Percentiles rank a stretch among this genome's conserved stretches.
Evolutionary conservation across 2,113 vertebrate genomes (phyloP).

Genomic region (Dermatemys mawii): DNA sequence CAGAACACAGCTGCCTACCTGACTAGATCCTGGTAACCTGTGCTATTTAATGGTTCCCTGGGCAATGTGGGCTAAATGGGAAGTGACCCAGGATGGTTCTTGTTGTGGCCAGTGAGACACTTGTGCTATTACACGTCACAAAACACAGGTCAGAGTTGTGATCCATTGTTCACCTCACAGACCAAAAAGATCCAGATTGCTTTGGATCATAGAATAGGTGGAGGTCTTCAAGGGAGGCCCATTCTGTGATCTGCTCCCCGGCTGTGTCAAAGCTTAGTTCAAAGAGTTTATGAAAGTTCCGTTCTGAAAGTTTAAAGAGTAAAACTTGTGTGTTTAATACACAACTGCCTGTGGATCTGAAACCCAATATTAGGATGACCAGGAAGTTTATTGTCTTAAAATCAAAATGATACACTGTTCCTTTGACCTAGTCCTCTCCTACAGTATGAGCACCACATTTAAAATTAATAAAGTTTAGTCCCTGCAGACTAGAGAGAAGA

Average conservation of each 20-base stretch:
- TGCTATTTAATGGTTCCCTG: not conserved
- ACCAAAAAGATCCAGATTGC: too few relatives aligned
- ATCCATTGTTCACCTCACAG: too few relatives aligned
- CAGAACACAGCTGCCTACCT: not conserved
- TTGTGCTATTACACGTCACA: too few relatives aligned
- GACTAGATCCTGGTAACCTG: not conserved
- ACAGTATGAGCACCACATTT: not conserved
- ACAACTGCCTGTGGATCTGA: not conserved
- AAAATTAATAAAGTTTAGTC: not conserved
- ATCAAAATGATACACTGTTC: not conserved
- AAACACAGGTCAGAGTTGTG: too few relatives aligned
- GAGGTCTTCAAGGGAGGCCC: too few relatives aligned
- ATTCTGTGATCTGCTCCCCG: too few relatives aligned
- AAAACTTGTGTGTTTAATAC: too few relatives aligned
- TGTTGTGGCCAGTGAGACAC: too few relatives aligned
- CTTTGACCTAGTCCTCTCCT: not conserved
- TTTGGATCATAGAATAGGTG: too few relatives aligned
- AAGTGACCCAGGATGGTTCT: too few relatives aligned
- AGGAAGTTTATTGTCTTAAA: not conserved
- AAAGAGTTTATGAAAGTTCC: not conserved
- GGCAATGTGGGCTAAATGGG: too few relatives aligned
- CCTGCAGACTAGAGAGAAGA: not conserved
- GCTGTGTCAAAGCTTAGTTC: not conserved
- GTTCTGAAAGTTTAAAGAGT: not conserved
- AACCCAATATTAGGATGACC: not conserved